phyloP scores from a whole-genome alignment of 1,140 invertebrate species.

The Conopomorpha cramerella region DNA sequence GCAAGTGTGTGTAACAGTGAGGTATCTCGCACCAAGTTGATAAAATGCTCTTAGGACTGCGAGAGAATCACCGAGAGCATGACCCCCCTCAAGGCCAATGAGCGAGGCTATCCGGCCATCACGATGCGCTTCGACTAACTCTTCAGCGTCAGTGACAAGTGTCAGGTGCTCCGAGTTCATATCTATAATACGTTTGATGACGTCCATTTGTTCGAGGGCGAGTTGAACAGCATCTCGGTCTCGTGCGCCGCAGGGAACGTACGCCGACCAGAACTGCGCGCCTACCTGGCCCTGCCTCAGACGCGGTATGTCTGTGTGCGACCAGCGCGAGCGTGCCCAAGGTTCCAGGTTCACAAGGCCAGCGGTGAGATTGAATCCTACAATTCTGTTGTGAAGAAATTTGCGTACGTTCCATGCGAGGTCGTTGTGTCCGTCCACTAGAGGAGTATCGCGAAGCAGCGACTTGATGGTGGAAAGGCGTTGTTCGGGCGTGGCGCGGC shows the following conservation, averaged over 20 bases:
- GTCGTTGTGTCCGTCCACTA: conserved; percentile 83
- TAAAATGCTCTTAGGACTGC: conserved; percentile 84
- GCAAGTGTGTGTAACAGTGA: conserved; percentile 81
- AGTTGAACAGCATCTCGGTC: conserved; percentile 84
- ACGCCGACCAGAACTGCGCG: conserved; percentile 83
- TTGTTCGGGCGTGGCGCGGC: conserved; percentile 62
- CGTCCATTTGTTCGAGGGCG: conserved; percentile 86
- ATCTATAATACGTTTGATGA: conserved; percentile 83
- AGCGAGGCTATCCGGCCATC: conserved; percentile 79
- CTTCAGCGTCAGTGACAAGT: conserved; percentile 71
- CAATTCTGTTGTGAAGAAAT: conserved; percentile 81
- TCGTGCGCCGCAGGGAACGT: conserved; percentile 81
- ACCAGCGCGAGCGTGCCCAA: conserved; percentile 80
- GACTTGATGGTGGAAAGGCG: conserved; percentile 61
- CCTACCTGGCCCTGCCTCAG: conserved; percentile 80
- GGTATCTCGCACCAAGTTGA: conserved; percentile 79
- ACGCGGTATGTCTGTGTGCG: conserved; percentile 88
- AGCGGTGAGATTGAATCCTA: conserved; percentile 76
- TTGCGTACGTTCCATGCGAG: conserved; percentile 84
- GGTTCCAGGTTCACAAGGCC: conserved; percentile 75
- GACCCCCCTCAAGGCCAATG: conserved; percentile 85
- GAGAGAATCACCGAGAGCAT: conserved; percentile 83
- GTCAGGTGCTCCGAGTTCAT: conserved; percentile 72
- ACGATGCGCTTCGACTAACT: conserved; percentile 76
- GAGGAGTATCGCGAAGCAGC: conserved; percentile 64